Evolutionary conservation across 2,888 invertebrate genomes (phyloP), one percentile per base, ranked within the genome.

Genomic region (Dinocampus coccinellae): DNA sequence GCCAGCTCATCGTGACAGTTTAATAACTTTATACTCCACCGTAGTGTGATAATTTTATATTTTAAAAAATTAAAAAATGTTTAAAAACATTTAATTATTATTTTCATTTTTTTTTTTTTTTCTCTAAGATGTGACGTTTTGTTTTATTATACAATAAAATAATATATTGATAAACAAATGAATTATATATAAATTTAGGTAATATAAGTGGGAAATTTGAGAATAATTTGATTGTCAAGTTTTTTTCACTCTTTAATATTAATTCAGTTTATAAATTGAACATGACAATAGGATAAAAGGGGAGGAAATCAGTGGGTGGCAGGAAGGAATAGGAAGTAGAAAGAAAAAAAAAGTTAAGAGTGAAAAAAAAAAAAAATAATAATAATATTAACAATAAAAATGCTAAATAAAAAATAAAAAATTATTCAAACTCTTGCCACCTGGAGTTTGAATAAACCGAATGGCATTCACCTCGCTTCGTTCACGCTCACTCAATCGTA

Each of bases 401-500:
- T 33, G 3, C 34, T 11, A 20, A 53, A 33, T 29, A 53, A 24
- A 63, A n/a, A 47, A 66, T 22, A 57, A 57, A 57, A 57, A 57
- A 57, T 39, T 61, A 52, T 69, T 62, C 24, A 47, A 61, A 69
- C 34, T 66, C 55, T 20, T 4, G 58, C 10, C 16, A 26, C 16
- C 66, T 24, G 13, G 61, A 69, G 61, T 69, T 69, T 69, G 69
- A 69, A 69, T 69, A 69, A 69, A 62, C 55, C 55, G 33, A 69
- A 62, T 62, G 60, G 69, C 63, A 63, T 70, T 65, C 58, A 39
- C 39, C 70, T 70, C 70, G 39, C 52, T 26, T 58, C 70, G 42
- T 60, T 70, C 64, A 47, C 70, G 65, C 58, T 70, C 52, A 65
- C 70, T 65, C 60, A 65, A 64, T 65, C 70, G 70, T 65, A 60